These are phyloP conservation scores for Acridotheres tristis DNA, from an alignment of 2,797 vertebrate species.

Conservation along the genomic window DNA sequence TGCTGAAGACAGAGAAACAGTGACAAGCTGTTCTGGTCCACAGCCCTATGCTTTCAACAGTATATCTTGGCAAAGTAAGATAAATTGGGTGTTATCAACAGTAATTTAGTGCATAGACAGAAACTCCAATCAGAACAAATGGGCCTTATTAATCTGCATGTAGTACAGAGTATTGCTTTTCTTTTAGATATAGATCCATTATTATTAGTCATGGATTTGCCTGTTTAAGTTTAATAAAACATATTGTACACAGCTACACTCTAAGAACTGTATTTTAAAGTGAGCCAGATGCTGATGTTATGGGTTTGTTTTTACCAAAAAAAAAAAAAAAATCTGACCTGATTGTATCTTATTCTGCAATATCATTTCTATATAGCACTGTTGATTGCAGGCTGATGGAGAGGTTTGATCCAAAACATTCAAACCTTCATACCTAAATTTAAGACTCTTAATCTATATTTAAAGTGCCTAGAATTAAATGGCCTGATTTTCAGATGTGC, in stretches of 20 bases:
- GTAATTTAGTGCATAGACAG: not conserved
- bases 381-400: not conserved
- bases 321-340: not conserved
- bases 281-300: not conserved
- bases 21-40: not conserved
- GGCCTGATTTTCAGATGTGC: constrained; percentile 20
- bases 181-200: not conserved
- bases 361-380: not conserved
- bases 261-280: not conserved
- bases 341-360: not conserved
- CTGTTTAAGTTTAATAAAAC: not conserved
- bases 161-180: not conserved
- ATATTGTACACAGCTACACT: not conserved
- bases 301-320: not conserved
- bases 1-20: not conserved
- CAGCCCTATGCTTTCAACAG: rapidly evolving
- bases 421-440: constrained; percentile 7
- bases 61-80: not conserved
- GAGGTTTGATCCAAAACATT: not conserved
- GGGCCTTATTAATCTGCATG: not conserved
- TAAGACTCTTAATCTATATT: constrained; percentile 15
- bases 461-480: constrained; percentile 34
- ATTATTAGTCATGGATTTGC: not conserved
- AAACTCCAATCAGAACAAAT: not conserved
- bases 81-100: not conserved